Evolutionary conservation across 2,888 invertebrate species (phyloP).

Genomic region (Caenorhabditis sp.): DNA sequence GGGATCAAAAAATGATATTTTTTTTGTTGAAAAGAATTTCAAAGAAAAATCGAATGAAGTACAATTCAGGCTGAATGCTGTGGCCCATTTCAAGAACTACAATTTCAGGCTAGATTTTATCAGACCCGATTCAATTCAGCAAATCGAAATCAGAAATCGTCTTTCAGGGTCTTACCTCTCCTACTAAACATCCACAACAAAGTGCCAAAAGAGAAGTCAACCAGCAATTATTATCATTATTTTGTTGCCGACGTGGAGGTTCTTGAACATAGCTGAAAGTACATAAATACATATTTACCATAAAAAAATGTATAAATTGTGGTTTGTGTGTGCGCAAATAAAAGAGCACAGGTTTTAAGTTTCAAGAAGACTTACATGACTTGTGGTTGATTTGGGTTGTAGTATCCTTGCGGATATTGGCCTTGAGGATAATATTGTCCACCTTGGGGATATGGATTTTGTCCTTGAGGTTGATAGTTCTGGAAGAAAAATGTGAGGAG

Average conservation of each 20-base stretch:
- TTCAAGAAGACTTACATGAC: slow-evolving; percentile 59
- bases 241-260: slow-evolving; percentile 36
- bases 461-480: slow-evolving; percentile 36
- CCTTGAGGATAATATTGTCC: slow-evolving; percentile 39
- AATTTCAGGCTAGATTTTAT: no score
- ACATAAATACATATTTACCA: not conserved
- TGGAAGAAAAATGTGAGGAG: not conserved
- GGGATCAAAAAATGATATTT: no score
- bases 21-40: not conserved
- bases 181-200: slow-evolving; percentile 64
- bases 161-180: slow-evolving; percentile 33
- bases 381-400: slow-evolving; percentile 61
- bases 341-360: no score
- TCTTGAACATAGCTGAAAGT: slow-evolving; percentile 56
- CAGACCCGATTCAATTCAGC: no score
- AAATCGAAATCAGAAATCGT: no score
- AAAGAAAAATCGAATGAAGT: no score
- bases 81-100: no score
- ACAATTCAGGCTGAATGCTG: no score
- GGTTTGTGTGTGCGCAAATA: no score
- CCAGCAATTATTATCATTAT: slow-evolving; percentile 56
- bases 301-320: no score
- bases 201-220: slow-evolving; percentile 58
- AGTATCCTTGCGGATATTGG: slow-evolving; percentile 58
- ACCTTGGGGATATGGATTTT: slow-evolving; percentile 50